Base-by-base conservation (phyloP, 1,140 invertebrate genomes). In the Macrotrachela quadricornifera region DNA sequence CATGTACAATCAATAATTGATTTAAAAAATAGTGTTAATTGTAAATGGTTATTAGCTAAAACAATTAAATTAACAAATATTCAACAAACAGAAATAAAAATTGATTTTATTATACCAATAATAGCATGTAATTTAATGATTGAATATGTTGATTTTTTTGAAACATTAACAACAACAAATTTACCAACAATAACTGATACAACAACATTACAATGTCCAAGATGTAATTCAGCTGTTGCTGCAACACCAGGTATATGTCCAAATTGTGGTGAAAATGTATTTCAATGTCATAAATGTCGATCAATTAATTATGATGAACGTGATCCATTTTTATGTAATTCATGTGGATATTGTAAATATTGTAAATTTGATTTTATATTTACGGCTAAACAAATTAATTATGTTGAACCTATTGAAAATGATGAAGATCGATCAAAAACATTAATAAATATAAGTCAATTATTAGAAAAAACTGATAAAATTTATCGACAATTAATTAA, bases 241-340 rank as follows among this genome's bases (percentile, higher is more conserved):
- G 85, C 91, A 0, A 91, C 91, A 72, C 90, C 91, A 0, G 91
- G 91, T 1, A 87, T 96, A 0, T 96, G 91, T 65, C 81, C 80
- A 0, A 95, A 95, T 66, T 96, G 91, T 66, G 91, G 90, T 3
- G 91, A 97, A 67, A 96, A 96, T 68, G 91, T 95, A 0, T 96
- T 88, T 68, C 91, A 97, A 62, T 50, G 56, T 62, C 64, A 65
- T 47, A 63, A 62, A 45, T 66, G 59, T 51, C 63, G 81, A 14
- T 85, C 90, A 0, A 97, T 96, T 57, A 96, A 96, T 71, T 96
- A 97, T 71, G 91, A 96, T 67, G 90, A 96, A 67, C 92, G 94
- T 66, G 91, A 96, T 74, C 91, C 91, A 1, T 96, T 96, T 76
- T 69, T 97, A 13, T 96, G 91, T 66, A 91, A 95, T 70, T 82